These are phyloP conservation scores for Aythya baeri DNA, from an alignment of 2,113 vertebrate species.

Conservation along the genomic window DNA sequence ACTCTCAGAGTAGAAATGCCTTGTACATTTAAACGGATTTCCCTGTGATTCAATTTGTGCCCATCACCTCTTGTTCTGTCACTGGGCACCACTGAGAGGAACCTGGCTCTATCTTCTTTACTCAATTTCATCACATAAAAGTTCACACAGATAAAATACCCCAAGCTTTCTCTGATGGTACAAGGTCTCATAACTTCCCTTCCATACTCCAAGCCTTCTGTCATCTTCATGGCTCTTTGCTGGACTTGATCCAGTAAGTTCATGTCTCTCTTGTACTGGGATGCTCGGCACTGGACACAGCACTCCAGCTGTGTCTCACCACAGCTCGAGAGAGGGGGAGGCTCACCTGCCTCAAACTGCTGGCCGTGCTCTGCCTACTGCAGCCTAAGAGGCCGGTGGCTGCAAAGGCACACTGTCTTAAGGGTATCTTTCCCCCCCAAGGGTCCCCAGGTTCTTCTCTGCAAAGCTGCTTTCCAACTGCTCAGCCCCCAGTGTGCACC, in stretches of 20 bases:
- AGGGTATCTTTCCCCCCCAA: too few relatives aligned
- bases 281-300: not conserved
- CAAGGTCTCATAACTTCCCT: not conserved
- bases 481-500: not conserved
- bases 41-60: not conserved
- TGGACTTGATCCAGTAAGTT: not conserved
- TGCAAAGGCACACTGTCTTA: not conserved
- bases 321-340: not conserved
- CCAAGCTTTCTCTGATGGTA: not conserved
- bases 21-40: not conserved
- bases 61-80: not conserved
- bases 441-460: not conserved
- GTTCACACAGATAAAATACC: not conserved
- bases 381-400: not conserved
- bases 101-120: not conserved
- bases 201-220: not conserved
- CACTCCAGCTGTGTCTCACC: not conserved
- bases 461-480: not conserved
- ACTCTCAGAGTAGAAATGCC: not conserved
- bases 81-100: not conserved
- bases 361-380: accelerated
- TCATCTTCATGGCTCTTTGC: not conserved
- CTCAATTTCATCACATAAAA: too few relatives aligned
- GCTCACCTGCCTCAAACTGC: not conserved
- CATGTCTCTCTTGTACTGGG: accelerated